These are phyloP conservation scores for Hanleya hanleyi DNA, from an alignment of 2,888 invertebrate genomes.

Conservation along the genomic window DNA sequence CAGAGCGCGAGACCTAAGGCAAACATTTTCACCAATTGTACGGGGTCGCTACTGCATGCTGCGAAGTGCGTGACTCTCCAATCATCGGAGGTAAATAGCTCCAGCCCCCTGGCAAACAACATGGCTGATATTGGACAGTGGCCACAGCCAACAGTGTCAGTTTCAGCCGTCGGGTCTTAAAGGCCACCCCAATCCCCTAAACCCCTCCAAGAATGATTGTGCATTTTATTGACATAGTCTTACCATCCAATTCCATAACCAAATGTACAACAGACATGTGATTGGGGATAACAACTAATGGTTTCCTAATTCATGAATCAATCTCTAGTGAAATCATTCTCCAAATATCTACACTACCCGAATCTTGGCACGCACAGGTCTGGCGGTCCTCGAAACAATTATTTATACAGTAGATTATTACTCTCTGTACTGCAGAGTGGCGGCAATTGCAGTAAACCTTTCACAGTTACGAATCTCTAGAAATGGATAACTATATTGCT, in stretches of 20 bases:
- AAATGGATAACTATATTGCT: too few species aligned
- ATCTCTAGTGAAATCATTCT: too few species aligned
- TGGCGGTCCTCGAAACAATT: too few species aligned
- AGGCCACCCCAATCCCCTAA: not conserved
- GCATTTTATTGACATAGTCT: not conserved
- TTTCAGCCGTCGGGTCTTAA: not conserved
- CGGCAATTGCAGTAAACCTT: too few species aligned
- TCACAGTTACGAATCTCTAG: too few species aligned
- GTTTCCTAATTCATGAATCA: conserved; percentile 7
- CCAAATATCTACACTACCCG: too few species aligned
- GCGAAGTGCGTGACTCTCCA: not conserved
- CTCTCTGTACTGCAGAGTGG: too few species aligned
- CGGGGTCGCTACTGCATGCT: not conserved
- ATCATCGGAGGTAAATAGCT: not conserved
- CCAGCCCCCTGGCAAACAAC: not conserved
- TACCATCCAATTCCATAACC: not conserved
- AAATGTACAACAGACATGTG: not conserved
- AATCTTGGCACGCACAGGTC: too few species aligned
- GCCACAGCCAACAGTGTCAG: not conserved
- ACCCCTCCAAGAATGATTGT: not conserved
- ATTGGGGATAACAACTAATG: not conserved
- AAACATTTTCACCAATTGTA: not conserved
- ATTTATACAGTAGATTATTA: too few species aligned
- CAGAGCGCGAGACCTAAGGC: too few species aligned
- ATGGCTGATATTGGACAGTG: too few species aligned